Conservation (phyloP, 2,797 vertebrate genomes). For the Sebastes nivosus region DNA sequence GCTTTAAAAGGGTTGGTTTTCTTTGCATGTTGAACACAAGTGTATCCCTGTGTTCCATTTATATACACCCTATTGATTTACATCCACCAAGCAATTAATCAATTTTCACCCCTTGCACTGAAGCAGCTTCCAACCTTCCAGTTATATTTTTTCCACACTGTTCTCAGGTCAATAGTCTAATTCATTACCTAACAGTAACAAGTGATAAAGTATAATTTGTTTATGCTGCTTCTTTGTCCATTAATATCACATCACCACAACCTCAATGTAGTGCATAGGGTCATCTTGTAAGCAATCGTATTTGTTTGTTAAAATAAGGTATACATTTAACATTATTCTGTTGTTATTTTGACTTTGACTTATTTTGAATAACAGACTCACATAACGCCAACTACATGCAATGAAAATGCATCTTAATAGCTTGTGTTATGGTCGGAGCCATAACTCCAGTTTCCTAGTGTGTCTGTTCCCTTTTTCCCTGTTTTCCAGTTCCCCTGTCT, state of each 20-base stretch:
- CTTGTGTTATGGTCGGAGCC: background rate
- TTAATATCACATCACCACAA: background rate
- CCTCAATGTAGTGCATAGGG: background rate
- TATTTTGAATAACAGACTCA: background rate
- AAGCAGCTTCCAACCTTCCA: background rate
- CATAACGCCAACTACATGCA: background rate
- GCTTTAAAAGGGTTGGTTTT: constrained; percentile 19
- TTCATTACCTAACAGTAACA: background rate
- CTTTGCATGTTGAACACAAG: background rate
- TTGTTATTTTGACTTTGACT: background rate
- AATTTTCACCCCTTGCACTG: background rate
- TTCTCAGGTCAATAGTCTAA: background rate
- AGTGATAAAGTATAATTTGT: background rate
- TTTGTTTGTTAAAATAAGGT: background rate
- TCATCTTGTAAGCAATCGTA: background rate
- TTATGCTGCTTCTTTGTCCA: background rate
- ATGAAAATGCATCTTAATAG: background rate
- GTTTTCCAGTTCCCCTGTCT: too few species aligned
- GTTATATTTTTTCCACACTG: background rate
- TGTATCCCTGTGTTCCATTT: background rate
- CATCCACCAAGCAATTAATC: constrained; percentile 15
- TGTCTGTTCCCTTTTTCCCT: too few species aligned
- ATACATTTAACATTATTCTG: background rate
- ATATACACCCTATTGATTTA: constrained; percentile 22
- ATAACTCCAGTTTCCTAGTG: too few species aligned